Conservation (phyloP, 2,797 vertebrate genomes). For the Siniperca scherzeri region DNA sequence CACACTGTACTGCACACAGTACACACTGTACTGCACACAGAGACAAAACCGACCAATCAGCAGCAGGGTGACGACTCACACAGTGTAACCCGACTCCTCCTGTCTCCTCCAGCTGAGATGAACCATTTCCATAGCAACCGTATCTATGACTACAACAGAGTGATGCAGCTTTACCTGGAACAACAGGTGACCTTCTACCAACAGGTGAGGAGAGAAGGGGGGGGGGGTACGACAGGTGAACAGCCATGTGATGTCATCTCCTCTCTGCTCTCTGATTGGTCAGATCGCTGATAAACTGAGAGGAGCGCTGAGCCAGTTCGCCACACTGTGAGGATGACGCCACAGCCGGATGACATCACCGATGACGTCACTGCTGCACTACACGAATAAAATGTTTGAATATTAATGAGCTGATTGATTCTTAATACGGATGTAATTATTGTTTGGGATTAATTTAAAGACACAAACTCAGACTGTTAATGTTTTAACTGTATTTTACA, state of each 20-base stretch:
- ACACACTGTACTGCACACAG: not conserved
- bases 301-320: constrained; percentile 89
- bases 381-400: constrained; percentile 15
- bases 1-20: not conserved
- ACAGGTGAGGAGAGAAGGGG: constrained; percentile 80
- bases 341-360: too few relatives aligned
- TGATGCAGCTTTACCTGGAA: constrained; percentile 94
- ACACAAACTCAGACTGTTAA: not conserved
- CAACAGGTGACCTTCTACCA: constrained; percentile 93
- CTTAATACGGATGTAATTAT: not conserved
- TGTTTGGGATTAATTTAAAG: not conserved
- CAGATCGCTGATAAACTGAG: constrained; percentile 94
- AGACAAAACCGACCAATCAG: not conserved
- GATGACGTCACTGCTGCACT: constrained; percentile 1
- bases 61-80: too few relatives aligned
- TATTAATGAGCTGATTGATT: not conserved
- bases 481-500: constrained; percentile 1
- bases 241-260: constrained; percentile 14
- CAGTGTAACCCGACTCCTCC: constrained; percentile 8
- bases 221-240: rapidly evolving
- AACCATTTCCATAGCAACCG: constrained; percentile 98
- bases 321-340: constrained; percentile 65
- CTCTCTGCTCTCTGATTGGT: constrained; percentile 49
- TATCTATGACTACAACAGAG: constrained; percentile 97
- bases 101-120: constrained; percentile 91